A percentile compares a stretch with the other conserved stretches of the same genome.
Evolutionary conservation across 2,113 vertebrate species (phyloP).

Genomic region (Scomber japonicus): DNA sequence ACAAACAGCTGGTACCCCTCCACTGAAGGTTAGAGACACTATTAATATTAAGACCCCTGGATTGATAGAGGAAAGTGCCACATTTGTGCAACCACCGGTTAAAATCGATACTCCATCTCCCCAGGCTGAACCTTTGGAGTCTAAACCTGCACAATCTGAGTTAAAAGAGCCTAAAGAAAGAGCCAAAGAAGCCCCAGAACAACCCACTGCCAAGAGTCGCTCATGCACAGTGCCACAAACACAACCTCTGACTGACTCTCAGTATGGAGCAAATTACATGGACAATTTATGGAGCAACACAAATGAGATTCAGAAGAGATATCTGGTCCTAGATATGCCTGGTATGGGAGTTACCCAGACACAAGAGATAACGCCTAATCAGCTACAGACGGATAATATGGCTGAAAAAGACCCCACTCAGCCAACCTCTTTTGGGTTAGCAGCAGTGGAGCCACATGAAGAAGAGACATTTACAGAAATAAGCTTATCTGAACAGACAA

Average conservation of each 20-base stretch:
- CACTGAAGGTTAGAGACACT: neutral
- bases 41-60: too few species aligned
- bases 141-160: too few species aligned
- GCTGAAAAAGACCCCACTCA: conserved; percentile 15
- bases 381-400: neutral
- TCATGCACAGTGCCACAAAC: conserved; percentile 4
- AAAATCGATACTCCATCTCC: neutral
- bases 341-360: neutral
- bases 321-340: conserved; percentile 67
- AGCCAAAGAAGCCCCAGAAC: neutral
- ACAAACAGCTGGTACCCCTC: conserved; percentile 13
- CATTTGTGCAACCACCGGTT: neutral
- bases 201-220: neutral
- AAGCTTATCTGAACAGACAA: neutral
- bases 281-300: conserved; percentile 29
- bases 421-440: neutral
- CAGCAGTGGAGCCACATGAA: neutral
- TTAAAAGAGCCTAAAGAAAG: too few species aligned
- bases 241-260: neutral
- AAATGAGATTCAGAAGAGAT: conserved; percentile 57
- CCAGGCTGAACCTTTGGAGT: too few species aligned
- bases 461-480: conserved; percentile 12
- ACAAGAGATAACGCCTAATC: too few species aligned
- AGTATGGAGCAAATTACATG: conserved; percentile 34
- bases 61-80: too few species aligned